Evolutionary conservation across 1,140 invertebrate genomes (phyloP), one percentile per base, ranked within the genome.

Genomic region (Lordiphosa clarofinis): DNA sequence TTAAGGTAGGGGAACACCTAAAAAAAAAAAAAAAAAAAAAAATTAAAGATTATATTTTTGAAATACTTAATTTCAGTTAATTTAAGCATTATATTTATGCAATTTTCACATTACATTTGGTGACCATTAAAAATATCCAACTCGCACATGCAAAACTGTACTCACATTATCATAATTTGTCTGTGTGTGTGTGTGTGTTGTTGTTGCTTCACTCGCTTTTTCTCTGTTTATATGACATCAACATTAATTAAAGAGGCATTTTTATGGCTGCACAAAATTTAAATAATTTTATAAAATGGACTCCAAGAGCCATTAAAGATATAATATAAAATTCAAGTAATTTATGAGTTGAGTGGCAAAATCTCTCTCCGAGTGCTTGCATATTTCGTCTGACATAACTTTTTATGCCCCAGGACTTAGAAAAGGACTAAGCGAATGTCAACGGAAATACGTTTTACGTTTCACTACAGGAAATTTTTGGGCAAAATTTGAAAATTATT

Each of bases 401-500:
- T 84, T 78, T 84, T 84, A 84, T 78, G 49, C 57, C 58, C 37
- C 62, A 69, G 72, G 60, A 71, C 71, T 57, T 63, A 54, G 33
- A 44, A 56, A 74, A 57, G 48, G 62, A 71, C 70, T 56, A 62
- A 42, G 37, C 53, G 33, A 44, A 37, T 37, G 49, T 38, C 36
- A 44, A 54, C 70, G 78, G 78, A 84, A 86, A 78, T 71, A 86
- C 78, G 78, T 73, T 86, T 84, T 61, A 84, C 78, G 73, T 84
- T 84, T 84, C 73, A 84, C 69, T 84, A 31, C 28, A 73, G 73
- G 73, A 46, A 46, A 46, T 46, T 46, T 84, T 82, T 73, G 78
- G 11, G 43, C 43, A 68, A 82, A 82, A 84, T 84, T 84, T 84
- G 79, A 84, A 84, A 84, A 84, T 84, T 84, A 86, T 84, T 84